These are phyloP conservation scores for Actinemys pallida DNA, from an alignment of 2,113 vertebrate species.

Conservation along the genomic window DNA sequence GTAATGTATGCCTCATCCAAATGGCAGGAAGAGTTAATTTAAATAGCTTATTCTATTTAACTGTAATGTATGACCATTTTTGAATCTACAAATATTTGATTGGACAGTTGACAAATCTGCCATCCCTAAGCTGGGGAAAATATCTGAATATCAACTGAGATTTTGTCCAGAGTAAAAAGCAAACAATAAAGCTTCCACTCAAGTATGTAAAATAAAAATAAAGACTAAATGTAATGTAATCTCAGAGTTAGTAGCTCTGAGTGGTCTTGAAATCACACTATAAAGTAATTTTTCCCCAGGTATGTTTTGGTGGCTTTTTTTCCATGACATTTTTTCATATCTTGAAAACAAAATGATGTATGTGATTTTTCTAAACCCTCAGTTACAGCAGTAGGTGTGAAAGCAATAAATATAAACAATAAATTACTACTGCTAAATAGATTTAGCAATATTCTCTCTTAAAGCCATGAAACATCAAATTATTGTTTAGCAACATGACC, in stretches of 20 bases:
- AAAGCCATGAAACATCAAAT: conserved; percentile 76
- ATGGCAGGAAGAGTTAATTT: background rate
- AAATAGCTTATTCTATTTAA: background rate
- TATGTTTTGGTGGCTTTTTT: conserved; percentile 38
- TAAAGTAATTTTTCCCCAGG: background rate
- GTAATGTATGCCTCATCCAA: conserved; percentile 7
- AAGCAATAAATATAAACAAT: conserved; percentile 74
- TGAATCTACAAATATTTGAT: background rate
- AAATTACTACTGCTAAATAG: conserved; percentile 61
- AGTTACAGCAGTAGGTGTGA: conserved; percentile 38
- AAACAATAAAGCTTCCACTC: background rate
- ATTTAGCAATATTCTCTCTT: conserved; percentile 78
- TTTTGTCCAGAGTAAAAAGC: conserved; percentile 21
- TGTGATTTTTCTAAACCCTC: conserved; percentile 46
- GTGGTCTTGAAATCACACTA: background rate
- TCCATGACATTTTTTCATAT: background rate
- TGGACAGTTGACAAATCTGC: background rate
- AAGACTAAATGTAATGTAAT: background rate
- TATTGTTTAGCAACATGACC: conserved; percentile 22
- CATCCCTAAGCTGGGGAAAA: background rate
- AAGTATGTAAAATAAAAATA: background rate
- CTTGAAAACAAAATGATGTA: conserved; percentile 39
- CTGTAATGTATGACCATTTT: background rate
- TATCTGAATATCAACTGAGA: background rate
- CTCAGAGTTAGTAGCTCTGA: background rate